phyloP scores from a whole-genome alignment of 2,797 vertebrate genomes.

The Rhinatrema bivittatum region DNA sequence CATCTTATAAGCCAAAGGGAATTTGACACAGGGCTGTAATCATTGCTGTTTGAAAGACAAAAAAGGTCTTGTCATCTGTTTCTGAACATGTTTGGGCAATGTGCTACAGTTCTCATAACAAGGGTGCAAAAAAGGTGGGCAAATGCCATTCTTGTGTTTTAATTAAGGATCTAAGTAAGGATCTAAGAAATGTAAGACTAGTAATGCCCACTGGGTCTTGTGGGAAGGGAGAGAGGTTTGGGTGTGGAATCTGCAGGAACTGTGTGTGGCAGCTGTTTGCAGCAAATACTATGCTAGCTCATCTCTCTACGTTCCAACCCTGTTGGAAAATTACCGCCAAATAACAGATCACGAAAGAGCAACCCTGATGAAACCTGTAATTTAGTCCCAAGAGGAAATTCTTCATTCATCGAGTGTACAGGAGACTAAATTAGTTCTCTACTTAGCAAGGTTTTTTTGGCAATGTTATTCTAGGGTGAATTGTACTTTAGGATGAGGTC shows the following conservation, averaged over 20 bases:
- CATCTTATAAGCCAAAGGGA: too few species aligned
- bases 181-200: constrained; percentile 17
- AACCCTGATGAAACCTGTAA: constrained; percentile 65
- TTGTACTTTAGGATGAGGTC: constrained; percentile 38
- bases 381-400: constrained; percentile 74
- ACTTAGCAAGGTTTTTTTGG: constrained; percentile 40
- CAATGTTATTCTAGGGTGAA: constrained; percentile 34
- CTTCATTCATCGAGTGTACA: constrained; percentile 67
- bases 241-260: constrained; percentile 38
- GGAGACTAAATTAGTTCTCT: constrained; percentile 62
- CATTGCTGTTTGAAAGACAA: constrained; percentile 45
- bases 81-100: constrained; percentile 52
- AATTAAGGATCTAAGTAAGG: constrained; percentile 50
- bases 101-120: constrained; percentile 36
- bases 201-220: constrained; percentile 22
- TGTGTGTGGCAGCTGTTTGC: constrained; percentile 50
- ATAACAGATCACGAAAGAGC: constrained; percentile 71
- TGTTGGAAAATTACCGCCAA: constrained; percentile 72
- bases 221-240: constrained; percentile 15
- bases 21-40: constrained; percentile 58
- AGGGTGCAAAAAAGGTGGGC: constrained; percentile 32
- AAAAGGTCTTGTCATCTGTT: constrained; percentile 50
- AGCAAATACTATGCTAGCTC: constrained; percentile 60
- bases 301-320: constrained; percentile 54
- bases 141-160: constrained; percentile 51